Base-by-base conservation (phyloP, 2,888 invertebrate species). In the Ophion ellenae region DNA sequence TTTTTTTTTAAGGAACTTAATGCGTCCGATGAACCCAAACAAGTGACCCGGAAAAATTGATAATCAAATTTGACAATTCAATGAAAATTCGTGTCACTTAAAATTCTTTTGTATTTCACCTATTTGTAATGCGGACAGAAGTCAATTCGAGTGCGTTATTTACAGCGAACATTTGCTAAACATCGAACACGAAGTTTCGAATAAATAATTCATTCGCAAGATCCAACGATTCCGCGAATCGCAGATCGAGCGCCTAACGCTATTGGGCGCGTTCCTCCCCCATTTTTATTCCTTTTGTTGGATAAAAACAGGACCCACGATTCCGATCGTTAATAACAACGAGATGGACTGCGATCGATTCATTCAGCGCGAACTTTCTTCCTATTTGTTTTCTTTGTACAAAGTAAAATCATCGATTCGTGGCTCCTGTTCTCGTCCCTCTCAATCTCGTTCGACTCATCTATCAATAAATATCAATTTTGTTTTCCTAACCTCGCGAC, bases 191-290 rank as follows among this genome's bases (percentile, higher is more conserved):
- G 28, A 9, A 66, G 40, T 40, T 64, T 70, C 59, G 70, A 85
- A 85, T 79, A 85, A 85, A 85, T 85, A 85, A 74, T 78, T 84
- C 74, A 82, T 85, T 85, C 78, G 75, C 82, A 71, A 80, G 53
- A 80, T 83, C 61, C 75, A 69, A 36, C 20, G 47, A 53, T 53
- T 53, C 53, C 53, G 17, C 14, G 53, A 53, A 53, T 17, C 53
- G 53, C 14, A 17, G 53, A 75, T 66, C 64, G 63, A 17, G 53
- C 63, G 40, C 32, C n/a, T 73, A 73, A 85, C 79, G 76, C 28
- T 61, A 75, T 45, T 32, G 40, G 59, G 59, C 70, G 71, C 76
- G 36, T 67, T 57, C 57, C n/a, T 28, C 24, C 24, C 24, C 7
- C 14, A 9, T 40, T 32, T 45, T 36, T 3, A 53, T 53, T 66